Evolutionary conservation across 2,888 invertebrate genomes (phyloP).

Genomic region (Ophion ventricosus): DNA sequence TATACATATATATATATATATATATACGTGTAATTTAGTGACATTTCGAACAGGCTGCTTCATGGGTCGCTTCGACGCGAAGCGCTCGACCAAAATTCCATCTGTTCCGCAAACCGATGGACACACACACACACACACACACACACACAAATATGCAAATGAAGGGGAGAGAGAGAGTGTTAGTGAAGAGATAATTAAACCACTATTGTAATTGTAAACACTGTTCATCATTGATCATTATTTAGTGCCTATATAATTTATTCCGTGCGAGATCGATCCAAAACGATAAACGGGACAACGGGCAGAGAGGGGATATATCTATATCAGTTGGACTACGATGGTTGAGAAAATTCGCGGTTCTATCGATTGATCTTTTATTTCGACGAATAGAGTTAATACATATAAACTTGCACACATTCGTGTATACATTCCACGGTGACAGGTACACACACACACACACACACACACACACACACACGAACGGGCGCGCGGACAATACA

Average conservation of each 20-base stretch:
- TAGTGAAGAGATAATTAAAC: slow-evolving; percentile 50
- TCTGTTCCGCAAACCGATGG: slow-evolving; percentile 55
- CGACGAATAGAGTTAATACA: slow-evolving; percentile 47
- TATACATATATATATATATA: slow-evolving; percentile 72
- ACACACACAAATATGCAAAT: slow-evolving; percentile 47
- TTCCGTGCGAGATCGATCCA: slow-evolving; percentile 52
- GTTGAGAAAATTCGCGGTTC: slow-evolving; percentile 31
- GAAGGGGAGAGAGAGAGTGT: slow-evolving; percentile 36
- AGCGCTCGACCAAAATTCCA: slow-evolving; percentile 53
- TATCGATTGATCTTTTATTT: slow-evolving; percentile 38
- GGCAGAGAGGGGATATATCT: not conserved
- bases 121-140: slow-evolving; percentile 23
- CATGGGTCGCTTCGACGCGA: slow-evolving; percentile 51
- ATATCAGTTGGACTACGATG: not conserved
- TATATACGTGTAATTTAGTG: slow-evolving; percentile 60
- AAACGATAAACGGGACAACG: slow-evolving; percentile 5
- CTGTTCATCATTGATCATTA: slow-evolving; percentile 61
- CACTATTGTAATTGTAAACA: slow-evolving; percentile 53
- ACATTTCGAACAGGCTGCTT: slow-evolving; percentile 64
- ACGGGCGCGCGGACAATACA: not conserved
- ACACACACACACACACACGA: slow-evolving; percentile 1
- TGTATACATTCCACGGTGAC: slow-evolving; percentile 63
- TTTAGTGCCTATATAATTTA: slow-evolving; percentile 64
- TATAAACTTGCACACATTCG: slow-evolving; percentile 47
- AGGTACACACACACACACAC: slow-evolving; percentile 27